phyloP scores from a whole-genome alignment of 1,140 invertebrate genomes.

The Drosophila serrata region DNA sequence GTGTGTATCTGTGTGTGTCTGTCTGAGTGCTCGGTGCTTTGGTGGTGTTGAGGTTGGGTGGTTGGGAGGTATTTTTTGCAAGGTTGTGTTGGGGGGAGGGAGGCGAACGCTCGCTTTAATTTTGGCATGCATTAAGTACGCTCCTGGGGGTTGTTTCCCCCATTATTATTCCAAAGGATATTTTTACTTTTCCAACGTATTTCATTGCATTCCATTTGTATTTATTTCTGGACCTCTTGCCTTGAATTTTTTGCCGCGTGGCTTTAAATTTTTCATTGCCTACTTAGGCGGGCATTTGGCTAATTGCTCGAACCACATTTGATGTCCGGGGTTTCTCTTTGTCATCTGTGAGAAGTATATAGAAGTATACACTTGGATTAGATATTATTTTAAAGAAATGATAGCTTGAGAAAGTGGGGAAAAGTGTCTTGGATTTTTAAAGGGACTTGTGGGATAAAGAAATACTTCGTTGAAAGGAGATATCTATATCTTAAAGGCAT shows the following conservation, averaged over 20 bases:
- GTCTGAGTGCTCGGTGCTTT: constrained; percentile 50
- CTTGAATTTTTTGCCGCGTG: constrained; percentile 40
- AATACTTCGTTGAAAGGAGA: not conserved
- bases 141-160: constrained; percentile 79
- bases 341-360: not conserved
- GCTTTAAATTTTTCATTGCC: constrained; percentile 62
- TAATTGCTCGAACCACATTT: constrained; percentile 28
- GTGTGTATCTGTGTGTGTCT: constrained; percentile 46
- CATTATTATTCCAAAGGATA: constrained; percentile 44
- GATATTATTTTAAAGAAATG: not conserved
- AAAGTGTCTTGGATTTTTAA: not conserved
- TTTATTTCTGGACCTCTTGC: constrained; percentile 19
- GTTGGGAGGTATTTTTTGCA: too few relatives aligned
- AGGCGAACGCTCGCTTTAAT: constrained; percentile 69
- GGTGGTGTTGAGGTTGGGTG: constrained; percentile 42
- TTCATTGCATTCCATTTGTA: constrained; percentile 5
- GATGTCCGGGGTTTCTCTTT: constrained; percentile 6
- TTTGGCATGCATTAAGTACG: constrained; percentile 83
- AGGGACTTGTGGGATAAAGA: not conserved
- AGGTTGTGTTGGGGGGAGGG: constrained; percentile 27
- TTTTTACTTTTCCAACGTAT: constrained; percentile 17
- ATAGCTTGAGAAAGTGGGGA: not conserved
- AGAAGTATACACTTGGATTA: not conserved
- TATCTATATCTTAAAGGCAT: not conserved
- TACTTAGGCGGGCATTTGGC: constrained; percentile 57